Evolutionary conservation across 1,140 invertebrate species (phyloP).

Genomic region (Zeugodacus cucurbitae): DNA sequence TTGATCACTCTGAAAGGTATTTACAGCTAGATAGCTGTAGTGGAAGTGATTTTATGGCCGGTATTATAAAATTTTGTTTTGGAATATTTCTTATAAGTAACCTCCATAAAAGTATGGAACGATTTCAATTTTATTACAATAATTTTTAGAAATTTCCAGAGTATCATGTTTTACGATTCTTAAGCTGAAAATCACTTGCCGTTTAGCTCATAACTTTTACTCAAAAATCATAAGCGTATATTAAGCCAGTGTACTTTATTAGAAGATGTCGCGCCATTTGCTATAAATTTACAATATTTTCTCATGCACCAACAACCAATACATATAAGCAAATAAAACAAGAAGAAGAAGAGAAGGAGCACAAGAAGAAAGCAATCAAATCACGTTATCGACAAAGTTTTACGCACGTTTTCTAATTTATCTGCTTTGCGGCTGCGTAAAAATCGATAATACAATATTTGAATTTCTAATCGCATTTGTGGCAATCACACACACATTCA

Average conservation of each 20-base stretch:
- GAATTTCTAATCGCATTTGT: slow-evolving; percentile 22
- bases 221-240: not conserved
- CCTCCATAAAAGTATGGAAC: too few relatives aligned
- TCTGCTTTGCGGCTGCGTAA: not conserved
- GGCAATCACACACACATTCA: not conserved
- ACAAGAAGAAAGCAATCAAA: not conserved
- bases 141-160: too few relatives aligned
- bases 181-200: not conserved
- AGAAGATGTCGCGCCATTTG: not conserved
- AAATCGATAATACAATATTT: slow-evolving; percentile 38
- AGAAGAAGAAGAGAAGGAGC: too few relatives aligned
- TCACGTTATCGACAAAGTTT: not conserved
- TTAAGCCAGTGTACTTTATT: not conserved
- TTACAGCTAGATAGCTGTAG: too few relatives aligned
- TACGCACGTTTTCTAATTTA: slow-evolving; percentile 28
- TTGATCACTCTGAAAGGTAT: too few relatives aligned
- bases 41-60: too few relatives aligned
- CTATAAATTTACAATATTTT: not conserved
- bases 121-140: too few relatives aligned
- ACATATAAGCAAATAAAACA: too few relatives aligned
- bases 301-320: not conserved
- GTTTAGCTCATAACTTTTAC: not conserved
- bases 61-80: too few relatives aligned
- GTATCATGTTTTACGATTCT: not conserved
- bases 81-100: too few relatives aligned